Base-by-base conservation (phyloP, 2,888 invertebrate genomes). In the Margaritifera margaritifera region DNA sequence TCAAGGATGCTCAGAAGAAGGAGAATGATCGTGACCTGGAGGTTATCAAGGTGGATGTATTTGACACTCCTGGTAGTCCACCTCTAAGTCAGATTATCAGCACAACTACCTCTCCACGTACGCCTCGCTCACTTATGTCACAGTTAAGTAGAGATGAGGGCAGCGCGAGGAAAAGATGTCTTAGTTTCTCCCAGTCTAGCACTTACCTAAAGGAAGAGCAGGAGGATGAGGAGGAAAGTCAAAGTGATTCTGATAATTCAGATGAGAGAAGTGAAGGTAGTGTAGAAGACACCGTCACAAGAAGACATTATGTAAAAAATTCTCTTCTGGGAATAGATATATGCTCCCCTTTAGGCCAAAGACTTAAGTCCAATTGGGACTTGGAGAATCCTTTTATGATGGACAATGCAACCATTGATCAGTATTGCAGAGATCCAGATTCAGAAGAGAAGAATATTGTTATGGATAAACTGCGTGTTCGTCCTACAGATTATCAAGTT, bases 61-160 rank as follows among this genome's bases (percentile, higher is more conserved):
- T 74, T 22, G 64, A 63, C 18, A 66, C 67, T 93, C 67, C 73
- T 5, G 75, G 74, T 42, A 42, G 65, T 2, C 60, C 64, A 6
- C 68, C 75, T 20, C 52, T 69, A 58, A 73, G 74, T 51, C 52
- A 58, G 19, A 57, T 62, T 6, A 56, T 15, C 2, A 55, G 60
- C 18, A 31, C 65, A 1, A 51, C 66, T 6, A 56, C 69, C 19
- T 73, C 80, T 4, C 83, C 82, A 22, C 74, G 81, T 22, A 74
- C 81, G 4, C 66, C 79, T 8, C 72, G 72, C 31, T 80, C 81
- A 15, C 70, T 84, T 25, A 82, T 84, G 69, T 81, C 84, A 20
- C 83, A 83, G 71, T 59, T 83, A 58, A 80, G 81, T 64, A 75
- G 82, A 8, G 81, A 78, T 52, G 75, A 71, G 22, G 50, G 57